A percentile compares a stretch with the other conserved stretches of the same genome.
Conservation (phyloP, 2,797 vertebrate genomes). For the Remorina albescens region DNA sequence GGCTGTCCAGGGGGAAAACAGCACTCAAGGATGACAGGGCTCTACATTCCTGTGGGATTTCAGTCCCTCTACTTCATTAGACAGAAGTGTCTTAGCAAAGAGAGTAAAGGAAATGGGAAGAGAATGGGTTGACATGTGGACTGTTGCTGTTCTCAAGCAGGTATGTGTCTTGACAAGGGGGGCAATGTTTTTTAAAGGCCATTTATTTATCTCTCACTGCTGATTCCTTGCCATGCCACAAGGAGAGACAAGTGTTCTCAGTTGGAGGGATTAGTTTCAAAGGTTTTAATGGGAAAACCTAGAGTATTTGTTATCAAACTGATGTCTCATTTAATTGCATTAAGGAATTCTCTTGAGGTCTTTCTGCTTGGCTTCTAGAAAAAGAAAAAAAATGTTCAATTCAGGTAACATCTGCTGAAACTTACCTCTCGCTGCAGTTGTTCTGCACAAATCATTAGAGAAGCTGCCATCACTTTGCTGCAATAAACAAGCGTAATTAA, state of each 20-base stretch:
- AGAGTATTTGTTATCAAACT: conserved; percentile 59
- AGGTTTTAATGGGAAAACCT: conserved; percentile 73
- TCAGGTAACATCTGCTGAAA: conserved; percentile 53
- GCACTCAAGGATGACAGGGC: conserved; percentile 66
- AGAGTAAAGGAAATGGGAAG: conserved; percentile 71
- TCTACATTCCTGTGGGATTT: conserved; percentile 67
- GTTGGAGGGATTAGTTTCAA: conserved; percentile 67
- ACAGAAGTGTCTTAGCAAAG: conserved; percentile 70
- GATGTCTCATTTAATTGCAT: conserved; percentile 76
- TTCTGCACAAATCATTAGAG: conserved; percentile 45
- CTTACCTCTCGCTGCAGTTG: conserved; percentile 45
- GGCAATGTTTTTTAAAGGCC: conserved; percentile 77
- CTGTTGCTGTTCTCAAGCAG: conserved; percentile 76
- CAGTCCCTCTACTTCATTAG: conserved; percentile 78
- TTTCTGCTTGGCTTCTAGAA: conserved; percentile 31
- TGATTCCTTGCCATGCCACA: conserved; percentile 76
- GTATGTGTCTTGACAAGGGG: conserved; percentile 83
- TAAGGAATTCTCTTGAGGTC: conserved; percentile 60
- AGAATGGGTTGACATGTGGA: conserved; percentile 78
- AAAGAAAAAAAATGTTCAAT: conserved; percentile 24
- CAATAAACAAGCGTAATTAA: conserved; percentile 74
- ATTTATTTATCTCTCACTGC: conserved; percentile 81
- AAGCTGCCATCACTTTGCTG: conserved; percentile 57
- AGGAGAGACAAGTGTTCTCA: conserved; percentile 79
- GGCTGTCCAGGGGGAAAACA: conserved; percentile 68